Conservation (phyloP, 2,888 invertebrate genomes). For the Pammene aurita region DNA sequence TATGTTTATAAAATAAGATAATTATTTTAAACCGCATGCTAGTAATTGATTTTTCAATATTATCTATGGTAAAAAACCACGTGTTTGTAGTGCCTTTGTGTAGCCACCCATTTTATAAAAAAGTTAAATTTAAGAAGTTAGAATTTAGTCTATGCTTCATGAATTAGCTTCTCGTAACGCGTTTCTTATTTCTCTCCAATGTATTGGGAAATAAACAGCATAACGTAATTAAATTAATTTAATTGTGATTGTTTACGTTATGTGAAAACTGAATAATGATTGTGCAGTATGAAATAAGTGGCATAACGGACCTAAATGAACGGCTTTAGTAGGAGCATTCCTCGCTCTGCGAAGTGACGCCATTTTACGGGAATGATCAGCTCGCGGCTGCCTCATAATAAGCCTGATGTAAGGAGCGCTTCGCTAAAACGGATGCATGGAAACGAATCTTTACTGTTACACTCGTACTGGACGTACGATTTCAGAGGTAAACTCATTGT, state of each 20-base stretch:
- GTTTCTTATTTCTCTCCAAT: conserved; percentile 70
- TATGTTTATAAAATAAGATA: neutral
- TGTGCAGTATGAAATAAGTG: conserved; percentile 61
- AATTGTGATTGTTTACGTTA: conserved; percentile 58
- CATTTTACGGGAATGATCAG: conserved; percentile 84
- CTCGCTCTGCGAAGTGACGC: conserved; percentile 82
- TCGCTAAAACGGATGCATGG: conserved; percentile 78
- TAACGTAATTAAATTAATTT: conserved; percentile 60
- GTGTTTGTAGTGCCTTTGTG: conserved; percentile 54
- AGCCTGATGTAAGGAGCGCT: conserved; percentile 80
- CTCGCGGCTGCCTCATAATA: conserved; percentile 80
- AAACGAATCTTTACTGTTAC: conserved; percentile 77
- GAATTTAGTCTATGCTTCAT: conserved; percentile 70
- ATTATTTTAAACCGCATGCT: neutral
- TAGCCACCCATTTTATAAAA: conserved; percentile 50
- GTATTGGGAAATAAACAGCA: conserved; percentile 81
- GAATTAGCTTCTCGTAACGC: conserved; percentile 80
- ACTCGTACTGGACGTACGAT: conserved; percentile 82
- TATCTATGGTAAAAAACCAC: conserved; percentile 63
- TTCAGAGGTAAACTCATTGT: conserved; percentile 72
- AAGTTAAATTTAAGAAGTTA: conserved; percentile 59
- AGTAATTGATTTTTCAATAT: conserved; percentile 13
- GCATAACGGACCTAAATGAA: conserved; percentile 58
- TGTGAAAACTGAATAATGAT: conserved; percentile 65
- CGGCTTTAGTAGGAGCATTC: conserved; percentile 77